Conservation (phyloP, 2,113 vertebrate genomes). For the Chaetodon auriga region DNA sequence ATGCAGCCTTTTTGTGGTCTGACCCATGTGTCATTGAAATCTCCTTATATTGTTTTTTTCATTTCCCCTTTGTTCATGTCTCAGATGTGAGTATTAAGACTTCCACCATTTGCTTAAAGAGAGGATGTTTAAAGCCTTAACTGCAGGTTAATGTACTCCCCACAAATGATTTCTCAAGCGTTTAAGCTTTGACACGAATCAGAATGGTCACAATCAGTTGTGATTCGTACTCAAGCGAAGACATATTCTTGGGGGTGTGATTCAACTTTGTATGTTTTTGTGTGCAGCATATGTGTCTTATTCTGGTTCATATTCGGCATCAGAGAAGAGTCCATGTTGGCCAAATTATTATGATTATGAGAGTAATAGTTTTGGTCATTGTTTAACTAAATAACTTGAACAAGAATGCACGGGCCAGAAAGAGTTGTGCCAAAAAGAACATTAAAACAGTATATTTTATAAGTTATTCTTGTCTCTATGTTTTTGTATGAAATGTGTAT, state of each 20-base stretch:
- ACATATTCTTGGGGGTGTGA: neutral
- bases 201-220: neutral
- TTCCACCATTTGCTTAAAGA: neutral
- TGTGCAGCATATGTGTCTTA: neutral
- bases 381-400: too few species aligned
- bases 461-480: neutral
- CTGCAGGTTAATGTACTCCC: neutral
- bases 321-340: neutral
- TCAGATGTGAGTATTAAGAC: neutral
- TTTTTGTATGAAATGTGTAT: neutral
- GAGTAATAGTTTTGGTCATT: neutral
- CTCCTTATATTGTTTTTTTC: neutral
- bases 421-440: neutral
- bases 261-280: neutral
- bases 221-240: neutral
- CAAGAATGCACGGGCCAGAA: neutral
- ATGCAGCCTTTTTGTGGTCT: neutral
- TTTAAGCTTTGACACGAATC: neutral
- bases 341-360: neutral
- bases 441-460: neutral
- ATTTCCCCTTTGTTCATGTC: conserved; percentile 8
- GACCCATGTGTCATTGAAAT: too few species aligned
- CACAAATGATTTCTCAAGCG: neutral
- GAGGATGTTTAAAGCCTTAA: neutral
- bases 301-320: neutral